Conservation (phyloP, 2,113 vertebrate species). For the Lota lota region DNA sequence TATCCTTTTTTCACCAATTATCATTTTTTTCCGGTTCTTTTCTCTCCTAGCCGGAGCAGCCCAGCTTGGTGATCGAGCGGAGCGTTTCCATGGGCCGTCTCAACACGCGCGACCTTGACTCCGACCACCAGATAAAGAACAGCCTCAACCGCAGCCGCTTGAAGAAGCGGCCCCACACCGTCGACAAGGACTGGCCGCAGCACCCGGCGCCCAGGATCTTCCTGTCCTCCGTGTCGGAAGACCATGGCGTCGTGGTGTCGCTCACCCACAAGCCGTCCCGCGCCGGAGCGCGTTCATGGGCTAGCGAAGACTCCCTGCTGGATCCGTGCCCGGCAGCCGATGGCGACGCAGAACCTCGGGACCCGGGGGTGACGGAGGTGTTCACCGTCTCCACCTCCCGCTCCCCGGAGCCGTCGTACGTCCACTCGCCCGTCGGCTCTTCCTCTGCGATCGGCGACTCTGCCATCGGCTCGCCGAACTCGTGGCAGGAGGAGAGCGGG, state of each 20-base stretch:
- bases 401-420: constrained; percentile 50
- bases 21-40: neutral
- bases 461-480: constrained; percentile 69
- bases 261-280: constrained; percentile 21
- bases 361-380: constrained; percentile 30
- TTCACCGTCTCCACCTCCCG: constrained; percentile 11
- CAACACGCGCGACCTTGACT: constrained; percentile 41
- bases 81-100: constrained; percentile 59
- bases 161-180: constrained; percentile 66
- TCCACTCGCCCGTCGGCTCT: constrained; percentile 54
- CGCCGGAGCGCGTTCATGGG: constrained; percentile 50
- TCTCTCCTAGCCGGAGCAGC: constrained; percentile 48
- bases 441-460: constrained; percentile 53
- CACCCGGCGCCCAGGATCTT: constrained; percentile 79
- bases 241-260: constrained; percentile 24
- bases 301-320: constrained; percentile 52
- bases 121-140: constrained; percentile 40
- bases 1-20: neutral
- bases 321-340: constrained; percentile 32
- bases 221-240: constrained; percentile 71
- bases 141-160: constrained; percentile 65
- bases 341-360: neutral
- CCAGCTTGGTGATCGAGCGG: constrained; percentile 54
- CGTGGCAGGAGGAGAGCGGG: constrained; percentile 64
- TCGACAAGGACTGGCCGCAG: constrained; percentile 74